A percentile compares a stretch with the other conserved stretches of the same genome.
Conservation (phyloP, 1,140 invertebrate genomes). For the Drosophila pseudoobscura region DNA sequence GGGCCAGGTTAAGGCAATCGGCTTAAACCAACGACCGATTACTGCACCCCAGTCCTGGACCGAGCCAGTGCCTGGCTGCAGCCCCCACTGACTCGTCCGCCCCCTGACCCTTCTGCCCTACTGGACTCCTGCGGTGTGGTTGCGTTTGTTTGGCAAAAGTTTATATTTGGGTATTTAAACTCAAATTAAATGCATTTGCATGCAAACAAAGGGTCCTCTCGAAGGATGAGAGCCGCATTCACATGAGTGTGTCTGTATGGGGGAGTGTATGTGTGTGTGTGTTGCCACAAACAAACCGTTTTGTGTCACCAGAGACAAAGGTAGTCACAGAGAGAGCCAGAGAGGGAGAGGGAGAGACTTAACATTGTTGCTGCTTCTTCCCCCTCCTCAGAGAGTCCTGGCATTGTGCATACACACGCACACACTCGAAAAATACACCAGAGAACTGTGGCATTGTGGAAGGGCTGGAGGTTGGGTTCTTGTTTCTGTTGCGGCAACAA, state of each 20-base stretch:
- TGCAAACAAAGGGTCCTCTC: slow-evolving; percentile 65
- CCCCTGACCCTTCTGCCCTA: neutral
- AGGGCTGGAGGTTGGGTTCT: no score
- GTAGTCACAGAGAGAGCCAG: slow-evolving; percentile 3
- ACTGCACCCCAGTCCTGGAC: no score
- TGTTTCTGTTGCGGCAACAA: slow-evolving; percentile 60
- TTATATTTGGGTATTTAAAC: slow-evolving; percentile 82
- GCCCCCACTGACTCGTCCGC: no score
- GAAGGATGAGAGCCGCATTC: no score
- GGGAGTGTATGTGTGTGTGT: slow-evolving; percentile 1
- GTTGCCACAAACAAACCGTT: slow-evolving; percentile 70
- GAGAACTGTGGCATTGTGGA: neutral
- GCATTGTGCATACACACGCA: slow-evolving; percentile 26
- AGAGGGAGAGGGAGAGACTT: slow-evolving; percentile 28
- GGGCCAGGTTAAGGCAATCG: slow-evolving; percentile 45
- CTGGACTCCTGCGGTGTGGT: slow-evolving; percentile 37
- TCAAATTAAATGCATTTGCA: slow-evolving; percentile 80
- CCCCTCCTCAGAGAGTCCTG: neutral
- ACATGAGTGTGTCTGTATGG: no score
- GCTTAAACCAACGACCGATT: slow-evolving; percentile 43
- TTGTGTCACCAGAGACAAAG: slow-evolving; percentile 70
- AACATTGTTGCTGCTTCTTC: slow-evolving; percentile 32
- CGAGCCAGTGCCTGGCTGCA: no score
- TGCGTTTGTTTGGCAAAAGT: slow-evolving; percentile 75
- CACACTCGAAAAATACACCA: slow-evolving; percentile 44